Evolutionary conservation across 2,888 invertebrate genomes (phyloP).

Genomic region (Sesamia inferens): DNA sequence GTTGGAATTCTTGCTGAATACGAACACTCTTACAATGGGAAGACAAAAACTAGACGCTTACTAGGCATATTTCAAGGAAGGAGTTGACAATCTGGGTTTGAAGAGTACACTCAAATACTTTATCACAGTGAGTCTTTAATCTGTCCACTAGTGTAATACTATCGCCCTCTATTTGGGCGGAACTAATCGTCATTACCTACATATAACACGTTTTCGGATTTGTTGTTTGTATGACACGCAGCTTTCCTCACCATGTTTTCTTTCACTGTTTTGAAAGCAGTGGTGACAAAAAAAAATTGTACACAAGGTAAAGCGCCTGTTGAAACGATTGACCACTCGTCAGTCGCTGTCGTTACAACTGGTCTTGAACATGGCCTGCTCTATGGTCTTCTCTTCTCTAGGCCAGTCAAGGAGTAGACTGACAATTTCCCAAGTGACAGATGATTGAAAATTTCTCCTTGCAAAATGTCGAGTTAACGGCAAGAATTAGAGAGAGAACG

Average conservation of each 20-base stretch:
- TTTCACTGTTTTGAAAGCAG: background rate
- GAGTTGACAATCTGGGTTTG: background rate
- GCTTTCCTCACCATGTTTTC: background rate
- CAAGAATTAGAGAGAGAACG: background rate
- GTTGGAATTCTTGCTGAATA: conserved; percentile 20
- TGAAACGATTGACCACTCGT: background rate
- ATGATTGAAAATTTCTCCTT: background rate
- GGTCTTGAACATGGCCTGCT: too few relatives aligned
- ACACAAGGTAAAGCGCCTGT: background rate
- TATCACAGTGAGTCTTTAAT: background rate
- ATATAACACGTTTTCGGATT: background rate
- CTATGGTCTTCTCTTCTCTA: background rate
- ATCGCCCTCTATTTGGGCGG: background rate
- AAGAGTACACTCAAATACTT: background rate
- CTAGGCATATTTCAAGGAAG: background rate
- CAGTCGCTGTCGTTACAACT: background rate
- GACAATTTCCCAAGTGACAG: background rate
- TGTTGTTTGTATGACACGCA: background rate
- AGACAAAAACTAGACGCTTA: conserved; percentile 10
- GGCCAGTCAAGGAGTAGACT: too few relatives aligned
- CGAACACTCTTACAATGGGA: background rate
- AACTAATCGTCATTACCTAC: too few relatives aligned
- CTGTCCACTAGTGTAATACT: background rate
- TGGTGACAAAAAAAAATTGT: background rate
- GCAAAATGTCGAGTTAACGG: background rate